A percentile compares a stretch with the other conserved stretches of the same genome.
phyloP scores from a whole-genome alignment of 1,140 invertebrate species.

The Psix sp. region DNA sequence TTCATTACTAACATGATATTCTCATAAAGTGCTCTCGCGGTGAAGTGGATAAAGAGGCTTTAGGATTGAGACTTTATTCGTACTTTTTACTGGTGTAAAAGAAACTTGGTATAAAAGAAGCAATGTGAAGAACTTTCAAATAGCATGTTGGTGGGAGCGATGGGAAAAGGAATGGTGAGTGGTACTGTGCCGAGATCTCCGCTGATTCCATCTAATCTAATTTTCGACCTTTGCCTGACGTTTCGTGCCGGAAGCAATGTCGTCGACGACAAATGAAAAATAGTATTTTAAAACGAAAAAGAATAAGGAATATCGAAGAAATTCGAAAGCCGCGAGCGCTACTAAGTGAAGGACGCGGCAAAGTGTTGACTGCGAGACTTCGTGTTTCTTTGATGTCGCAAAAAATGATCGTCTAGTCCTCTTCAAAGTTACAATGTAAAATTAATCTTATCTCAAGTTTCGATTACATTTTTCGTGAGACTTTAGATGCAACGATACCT shows the following conservation, averaged over 20 bases:
- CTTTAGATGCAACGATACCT: too few species aligned
- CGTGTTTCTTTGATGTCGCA: slow-evolving; percentile 44
- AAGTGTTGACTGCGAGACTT: slow-evolving; percentile 37
- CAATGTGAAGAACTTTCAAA: slow-evolving; percentile 42
- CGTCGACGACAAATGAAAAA: slow-evolving; percentile 42
- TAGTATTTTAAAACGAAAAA: slow-evolving; percentile 30
- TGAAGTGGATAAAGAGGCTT: slow-evolving; percentile 38
- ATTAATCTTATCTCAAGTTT: slow-evolving; percentile 65
- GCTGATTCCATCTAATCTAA: slow-evolving; percentile 65
- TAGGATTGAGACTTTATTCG: slow-evolving; percentile 42
- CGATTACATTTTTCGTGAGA: too few species aligned
- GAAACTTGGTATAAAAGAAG: slow-evolving; percentile 49
- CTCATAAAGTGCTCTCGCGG: slow-evolving; percentile 39
- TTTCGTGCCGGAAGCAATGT: slow-evolving; percentile 45
- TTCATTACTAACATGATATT: slow-evolving; percentile 45
- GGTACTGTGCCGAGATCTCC: slow-evolving; percentile 31
- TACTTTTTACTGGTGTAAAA: slow-evolving; percentile 38
- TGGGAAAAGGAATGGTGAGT: slow-evolving; percentile 8
- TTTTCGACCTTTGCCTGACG: slow-evolving; percentile 59
- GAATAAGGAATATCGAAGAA: slow-evolving; percentile 43
- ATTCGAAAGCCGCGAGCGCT: slow-evolving; percentile 30
- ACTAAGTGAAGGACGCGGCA: not conserved
- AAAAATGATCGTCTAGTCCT: slow-evolving; percentile 14
- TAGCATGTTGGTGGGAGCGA: slow-evolving; percentile 24
- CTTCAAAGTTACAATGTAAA: slow-evolving; percentile 62